Evolutionary conservation across 2,797 vertebrate species (phyloP).

Genomic region (Bradypodion pumilum): DNA sequence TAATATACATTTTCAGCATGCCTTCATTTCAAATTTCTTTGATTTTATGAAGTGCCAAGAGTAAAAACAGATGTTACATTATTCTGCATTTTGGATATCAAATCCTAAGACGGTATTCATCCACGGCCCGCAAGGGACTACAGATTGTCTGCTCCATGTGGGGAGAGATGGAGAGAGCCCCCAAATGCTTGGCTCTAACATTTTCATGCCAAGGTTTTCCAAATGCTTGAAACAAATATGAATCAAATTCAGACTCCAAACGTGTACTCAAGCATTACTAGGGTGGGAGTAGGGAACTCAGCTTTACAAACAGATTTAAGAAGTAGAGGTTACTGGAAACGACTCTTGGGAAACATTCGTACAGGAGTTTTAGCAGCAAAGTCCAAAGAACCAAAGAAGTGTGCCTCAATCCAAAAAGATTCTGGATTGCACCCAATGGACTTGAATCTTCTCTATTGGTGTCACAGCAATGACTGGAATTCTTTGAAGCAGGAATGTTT

Average conservation of each 20-base stretch:
- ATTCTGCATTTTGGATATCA: conserved; percentile 47
- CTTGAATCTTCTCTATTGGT: not conserved
- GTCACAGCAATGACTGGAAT: not conserved
- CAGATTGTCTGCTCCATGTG: not conserved
- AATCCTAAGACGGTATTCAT: conserved; percentile 30
- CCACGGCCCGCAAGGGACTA: conserved; percentile 16
- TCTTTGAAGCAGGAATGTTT: not conserved
- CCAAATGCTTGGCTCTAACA: conserved; percentile 8
- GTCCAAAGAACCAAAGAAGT: not conserved
- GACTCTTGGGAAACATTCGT: not conserved
- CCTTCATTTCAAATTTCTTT: conserved; percentile 10
- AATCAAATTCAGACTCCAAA: conserved; percentile 43
- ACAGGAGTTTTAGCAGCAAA: not conserved
- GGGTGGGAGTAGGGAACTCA: not conserved
- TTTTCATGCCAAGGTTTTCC: conserved; percentile 49
- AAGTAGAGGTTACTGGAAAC: not conserved
- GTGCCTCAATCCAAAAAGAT: not conserved
- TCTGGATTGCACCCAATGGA: not conserved
- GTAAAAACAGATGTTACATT: conserved; percentile 26
- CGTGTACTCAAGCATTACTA: conserved; percentile 11
- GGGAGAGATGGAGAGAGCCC: conserved; percentile 43
- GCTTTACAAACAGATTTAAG: not conserved
- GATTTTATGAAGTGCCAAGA: conserved; percentile 49
- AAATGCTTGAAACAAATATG: conserved; percentile 50
- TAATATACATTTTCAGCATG: conserved; percentile 4